phyloP scores from a whole-genome alignment of 2,113 vertebrate species.

The Ptilorrhoa leucosticta region DNA sequence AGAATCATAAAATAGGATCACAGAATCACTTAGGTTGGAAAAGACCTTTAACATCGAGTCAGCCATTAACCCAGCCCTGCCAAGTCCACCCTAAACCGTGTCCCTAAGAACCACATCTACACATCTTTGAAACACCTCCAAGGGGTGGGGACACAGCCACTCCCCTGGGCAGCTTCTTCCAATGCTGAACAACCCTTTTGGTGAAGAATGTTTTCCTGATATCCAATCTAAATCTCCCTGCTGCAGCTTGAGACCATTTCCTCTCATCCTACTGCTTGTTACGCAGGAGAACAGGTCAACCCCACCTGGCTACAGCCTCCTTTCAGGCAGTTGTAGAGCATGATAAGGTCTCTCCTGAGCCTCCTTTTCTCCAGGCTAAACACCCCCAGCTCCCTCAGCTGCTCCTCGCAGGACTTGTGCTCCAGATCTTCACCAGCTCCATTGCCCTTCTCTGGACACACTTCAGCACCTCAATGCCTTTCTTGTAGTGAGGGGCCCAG shows the following conservation, averaged over 20 bases:
- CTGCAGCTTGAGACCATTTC: background rate
- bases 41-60: background rate
- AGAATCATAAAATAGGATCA: background rate
- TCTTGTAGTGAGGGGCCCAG: background rate
- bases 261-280: background rate
- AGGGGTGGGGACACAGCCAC: background rate
- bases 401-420: background rate
- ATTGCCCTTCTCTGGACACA: accelerated
- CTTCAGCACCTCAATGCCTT: background rate
- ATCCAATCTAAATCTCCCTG: background rate
- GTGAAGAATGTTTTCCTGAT: background rate
- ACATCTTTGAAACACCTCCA: background rate
- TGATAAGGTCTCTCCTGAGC: background rate
- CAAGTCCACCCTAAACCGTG: background rate
- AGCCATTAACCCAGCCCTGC: background rate
- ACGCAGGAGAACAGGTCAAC: background rate
- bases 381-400: background rate
- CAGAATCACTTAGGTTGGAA: background rate
- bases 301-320: background rate
- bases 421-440: background rate
- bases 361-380: background rate
- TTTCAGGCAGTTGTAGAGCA: background rate
- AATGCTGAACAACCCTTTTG: background rate
- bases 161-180: background rate
- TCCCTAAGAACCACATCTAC: background rate